Evolutionary conservation across 2,113 vertebrate genomes (phyloP).

Genomic region (Barnardius zonarius): DNA sequence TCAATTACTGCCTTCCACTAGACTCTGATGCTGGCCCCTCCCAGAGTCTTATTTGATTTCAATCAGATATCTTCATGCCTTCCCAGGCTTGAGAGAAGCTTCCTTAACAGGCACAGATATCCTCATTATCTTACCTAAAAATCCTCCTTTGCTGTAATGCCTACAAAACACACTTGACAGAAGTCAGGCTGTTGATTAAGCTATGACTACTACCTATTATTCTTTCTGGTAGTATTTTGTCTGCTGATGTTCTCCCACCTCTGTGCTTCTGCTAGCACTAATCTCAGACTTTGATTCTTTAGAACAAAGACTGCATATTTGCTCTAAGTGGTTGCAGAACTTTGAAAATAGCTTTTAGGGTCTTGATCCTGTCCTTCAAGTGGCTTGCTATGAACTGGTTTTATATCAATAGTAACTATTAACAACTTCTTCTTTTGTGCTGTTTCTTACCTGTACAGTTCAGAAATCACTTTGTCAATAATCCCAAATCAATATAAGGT

Average conservation of each 20-base stretch:
- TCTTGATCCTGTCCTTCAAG: neutral
- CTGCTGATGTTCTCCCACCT: neutral
- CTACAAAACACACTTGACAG: neutral
- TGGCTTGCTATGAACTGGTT: neutral
- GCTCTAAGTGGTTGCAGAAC: neutral
- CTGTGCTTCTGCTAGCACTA: neutral
- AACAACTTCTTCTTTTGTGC: neutral
- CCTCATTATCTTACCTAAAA: constrained; percentile 23
- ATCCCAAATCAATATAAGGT: neutral
- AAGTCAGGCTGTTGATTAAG: constrained; percentile 15
- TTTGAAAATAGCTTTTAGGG: neutral
- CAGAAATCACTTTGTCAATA: neutral
- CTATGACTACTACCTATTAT: neutral
- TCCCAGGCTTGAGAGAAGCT: neutral
- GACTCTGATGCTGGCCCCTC: neutral
- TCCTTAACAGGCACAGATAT: neutral
- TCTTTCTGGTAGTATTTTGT: neutral
- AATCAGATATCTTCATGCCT: neutral
- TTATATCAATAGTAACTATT: neutral
- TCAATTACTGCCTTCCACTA: constrained; percentile 21
- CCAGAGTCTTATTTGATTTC: neutral
- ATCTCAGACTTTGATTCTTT: neutral
- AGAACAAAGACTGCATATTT: neutral
- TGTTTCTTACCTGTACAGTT: neutral
- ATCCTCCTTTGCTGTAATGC: neutral